Conservation (phyloP, 2,888 invertebrate genomes). For the Caenorhabditis afra region DNA sequence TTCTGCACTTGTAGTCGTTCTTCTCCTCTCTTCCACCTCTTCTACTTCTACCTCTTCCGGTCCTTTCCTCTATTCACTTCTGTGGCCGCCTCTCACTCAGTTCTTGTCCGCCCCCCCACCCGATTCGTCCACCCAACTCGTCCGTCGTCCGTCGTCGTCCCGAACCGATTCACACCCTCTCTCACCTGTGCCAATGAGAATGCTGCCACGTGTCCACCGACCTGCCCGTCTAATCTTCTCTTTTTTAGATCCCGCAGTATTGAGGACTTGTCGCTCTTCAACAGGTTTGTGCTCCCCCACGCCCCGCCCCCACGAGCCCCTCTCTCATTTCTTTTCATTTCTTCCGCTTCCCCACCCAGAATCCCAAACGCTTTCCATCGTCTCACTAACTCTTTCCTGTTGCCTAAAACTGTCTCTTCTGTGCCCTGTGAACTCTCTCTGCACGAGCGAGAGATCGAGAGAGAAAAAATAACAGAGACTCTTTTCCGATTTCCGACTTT, state of each 20-base stretch:
- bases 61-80: constrained; percentile 10
- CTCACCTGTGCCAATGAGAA: constrained; percentile 44
- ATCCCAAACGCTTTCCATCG: constrained; percentile 26
- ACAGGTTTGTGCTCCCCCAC: constrained; percentile 76
- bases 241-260: constrained; percentile 80
- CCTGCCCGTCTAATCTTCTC: constrained; percentile 29
- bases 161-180: constrained; percentile 38
- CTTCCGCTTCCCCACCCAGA: constrained; percentile 29
- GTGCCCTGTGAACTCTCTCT: constrained; percentile 2
- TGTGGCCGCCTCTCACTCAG: constrained; percentile 32
- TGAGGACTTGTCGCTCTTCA: constrained; percentile 81
- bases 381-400: constrained; percentile 48
- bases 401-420: constrained; percentile 14
- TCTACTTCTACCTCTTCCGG: constrained; percentile 19
- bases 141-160: constrained; percentile 25
- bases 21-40: not conserved
- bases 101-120: constrained; percentile 30
- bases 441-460: constrained; percentile 29
- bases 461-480: not conserved
- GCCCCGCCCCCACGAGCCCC: constrained; percentile 66
- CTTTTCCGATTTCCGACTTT: constrained; percentile 11
- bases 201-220: constrained; percentile 45
- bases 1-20: constrained; percentile 21
- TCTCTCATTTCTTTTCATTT: constrained; percentile 44
- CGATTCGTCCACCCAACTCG: constrained; percentile 16